These are phyloP conservation scores for Rhipidura dahli DNA, from an alignment of 2,113 vertebrate genomes.

Conservation along the genomic window DNA sequence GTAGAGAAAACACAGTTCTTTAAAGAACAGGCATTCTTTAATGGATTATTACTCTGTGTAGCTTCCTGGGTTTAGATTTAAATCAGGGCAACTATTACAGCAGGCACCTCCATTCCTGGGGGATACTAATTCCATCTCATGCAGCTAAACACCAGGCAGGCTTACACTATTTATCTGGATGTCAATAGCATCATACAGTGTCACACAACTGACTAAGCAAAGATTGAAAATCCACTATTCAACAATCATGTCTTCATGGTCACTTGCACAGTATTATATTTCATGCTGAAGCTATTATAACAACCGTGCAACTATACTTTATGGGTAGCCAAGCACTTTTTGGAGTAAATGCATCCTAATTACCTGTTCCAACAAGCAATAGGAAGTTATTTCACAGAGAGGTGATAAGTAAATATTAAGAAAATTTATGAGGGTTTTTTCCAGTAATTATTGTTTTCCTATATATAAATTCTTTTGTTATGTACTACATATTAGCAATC, in stretches of 20 bases:
- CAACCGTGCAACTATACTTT: not conserved
- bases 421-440: not conserved
- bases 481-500: constrained; percentile 21
- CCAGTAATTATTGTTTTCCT: constrained; percentile 24
- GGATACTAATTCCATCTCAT: not conserved
- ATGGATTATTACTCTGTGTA: not conserved
- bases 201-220: constrained; percentile 13
- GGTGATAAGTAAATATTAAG: constrained; percentile 19
- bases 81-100: constrained; percentile 13
- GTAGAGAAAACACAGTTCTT: not conserved
- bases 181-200: not conserved
- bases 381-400: not conserved
- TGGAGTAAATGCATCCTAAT: not conserved
- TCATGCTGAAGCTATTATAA: not conserved
- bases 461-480: constrained; percentile 5
- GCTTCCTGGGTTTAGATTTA: constrained; percentile 15
- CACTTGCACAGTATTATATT: not conserved
- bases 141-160: not conserved
- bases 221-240: constrained; percentile 17
- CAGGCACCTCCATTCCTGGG: not conserved
- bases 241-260: not conserved
- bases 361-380: not conserved
- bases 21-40: not conserved
- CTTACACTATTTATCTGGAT: not conserved
- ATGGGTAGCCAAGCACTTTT: not conserved